Evolutionary conservation across 2,797 vertebrate genomes (phyloP), one percentile per base, ranked within the genome.

Genomic region (Spondyliosoma cantharus): DNA sequence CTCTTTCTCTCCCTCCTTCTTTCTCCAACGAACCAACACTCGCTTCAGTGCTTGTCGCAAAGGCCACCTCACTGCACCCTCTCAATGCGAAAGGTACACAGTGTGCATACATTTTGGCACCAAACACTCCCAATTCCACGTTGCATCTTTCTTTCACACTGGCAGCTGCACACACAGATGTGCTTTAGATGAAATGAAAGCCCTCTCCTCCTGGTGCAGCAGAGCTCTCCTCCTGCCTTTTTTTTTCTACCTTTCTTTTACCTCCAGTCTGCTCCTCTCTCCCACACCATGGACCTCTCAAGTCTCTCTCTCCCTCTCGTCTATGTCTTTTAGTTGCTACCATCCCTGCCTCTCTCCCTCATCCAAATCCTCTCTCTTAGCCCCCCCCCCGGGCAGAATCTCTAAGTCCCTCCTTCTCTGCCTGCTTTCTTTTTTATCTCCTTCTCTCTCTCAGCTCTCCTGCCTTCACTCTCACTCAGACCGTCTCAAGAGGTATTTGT

Each of bases 401-500:
- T 61, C 62, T 82, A 83, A 74, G 72, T 61, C 71, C 49, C 27
- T 43, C 67, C 53, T 37, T 32, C 66, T 84, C 32, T 45, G 64
- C 24, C 15, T 72, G 71, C 73, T 48, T 76, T 25, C 8, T 25
- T 43, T 78, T 68, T 17, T 72, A 42, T 76, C 66, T 70, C 17
- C 54, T 7, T 53, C 58, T 12, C 56, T 67, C 53, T 43, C 48
- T 70, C 74, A 64, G 80, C 72, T 78, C 70, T 37, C 71, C 59
- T 76, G 57, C 67, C 54, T 75, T 61, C 42, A 22, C 71, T 77
- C 79, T 81, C 86, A 65, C 64, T 85, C 81, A 52, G 42, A 42
- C 75, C 50, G 74, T 90, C 87, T 90, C 76, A 43, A 83, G 86
- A 86, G 76, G 74, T 85, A 76, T 86, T 87, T 84, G 76, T 85